phyloP scores from a whole-genome alignment of 2,797 vertebrate genomes.

The Gallinago stenura region DNA sequence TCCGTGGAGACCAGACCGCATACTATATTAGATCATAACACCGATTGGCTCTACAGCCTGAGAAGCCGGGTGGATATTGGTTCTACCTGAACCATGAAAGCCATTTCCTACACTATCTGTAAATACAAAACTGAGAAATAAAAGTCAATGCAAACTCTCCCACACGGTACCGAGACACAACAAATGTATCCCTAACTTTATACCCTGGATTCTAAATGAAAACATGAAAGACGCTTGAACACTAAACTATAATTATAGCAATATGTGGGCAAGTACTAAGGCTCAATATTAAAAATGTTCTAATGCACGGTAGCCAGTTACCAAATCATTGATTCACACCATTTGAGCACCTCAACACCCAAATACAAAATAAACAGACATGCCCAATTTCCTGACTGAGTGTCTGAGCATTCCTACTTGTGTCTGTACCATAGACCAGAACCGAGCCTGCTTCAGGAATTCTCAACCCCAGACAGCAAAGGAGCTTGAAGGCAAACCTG shows the following conservation, averaged over 20 bases:
- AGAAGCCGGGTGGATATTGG: neutral
- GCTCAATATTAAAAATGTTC: neutral
- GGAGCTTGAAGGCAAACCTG: neutral
- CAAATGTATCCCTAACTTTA: neutral
- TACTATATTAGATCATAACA: neutral
- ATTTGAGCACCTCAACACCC: neutral
- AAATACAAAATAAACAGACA: neutral
- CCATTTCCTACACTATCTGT: neutral
- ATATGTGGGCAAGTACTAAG: neutral
- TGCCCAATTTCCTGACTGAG: neutral
- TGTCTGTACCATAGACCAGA: neutral
- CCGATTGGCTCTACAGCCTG: neutral
- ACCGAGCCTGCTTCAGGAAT: neutral
- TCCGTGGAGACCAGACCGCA: neutral
- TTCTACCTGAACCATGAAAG: neutral
- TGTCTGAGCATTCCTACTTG: neutral
- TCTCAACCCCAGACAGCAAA: neutral
- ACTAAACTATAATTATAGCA: neutral
- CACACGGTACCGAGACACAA: neutral
- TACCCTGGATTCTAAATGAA: neutral
- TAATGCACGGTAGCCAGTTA: neutral
- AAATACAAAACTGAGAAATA: neutral
- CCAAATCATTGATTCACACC: neutral
- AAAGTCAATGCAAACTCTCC: neutral
- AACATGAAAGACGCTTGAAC: neutral